These are phyloP conservation scores for Danio choprae DNA, from an alignment of 2,797 vertebrate species.

Conservation along the genomic window DNA sequence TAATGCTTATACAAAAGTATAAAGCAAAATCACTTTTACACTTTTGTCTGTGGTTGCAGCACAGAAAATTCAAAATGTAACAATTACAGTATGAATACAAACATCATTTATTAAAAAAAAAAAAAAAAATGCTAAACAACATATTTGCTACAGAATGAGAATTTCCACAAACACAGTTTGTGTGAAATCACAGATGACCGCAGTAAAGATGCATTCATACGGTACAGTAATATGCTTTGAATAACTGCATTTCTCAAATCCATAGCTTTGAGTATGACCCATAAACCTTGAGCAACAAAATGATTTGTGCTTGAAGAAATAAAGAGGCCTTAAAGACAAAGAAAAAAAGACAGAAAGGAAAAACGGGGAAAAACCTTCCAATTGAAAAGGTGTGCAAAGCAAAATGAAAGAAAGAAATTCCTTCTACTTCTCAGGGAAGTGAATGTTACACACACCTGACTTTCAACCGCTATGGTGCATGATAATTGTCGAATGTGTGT, in stretches of 20 bases:
- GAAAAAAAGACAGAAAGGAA: slow-evolving; percentile 8
- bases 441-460: slow-evolving; percentile 20
- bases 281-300: slow-evolving; percentile 41
- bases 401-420: slow-evolving; percentile 29
- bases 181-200: neutral
- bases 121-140: slow-evolving; percentile 1
- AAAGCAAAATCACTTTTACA: neutral
- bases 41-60: neutral
- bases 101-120: neutral
- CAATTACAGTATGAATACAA: neutral
- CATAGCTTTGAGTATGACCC: slow-evolving; percentile 32
- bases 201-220: slow-evolving; percentile 11
- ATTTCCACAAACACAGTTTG: slow-evolving; percentile 4
- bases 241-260: slow-evolving; percentile 36
- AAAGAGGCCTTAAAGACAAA: slow-evolving; percentile 31
- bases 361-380: neutral
- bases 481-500: neutral
- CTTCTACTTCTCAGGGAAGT: slow-evolving; percentile 1
- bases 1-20: neutral
- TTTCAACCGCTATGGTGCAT: slow-evolving; percentile 17
- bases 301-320: slow-evolving; percentile 17
- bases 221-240: neutral
- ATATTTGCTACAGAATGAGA: neutral
- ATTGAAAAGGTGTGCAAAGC: slow-evolving; percentile 31
- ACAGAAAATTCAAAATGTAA: neutral